Conservation (phyloP, 2,888 invertebrate species). For the Orthosia gracilis region DNA sequence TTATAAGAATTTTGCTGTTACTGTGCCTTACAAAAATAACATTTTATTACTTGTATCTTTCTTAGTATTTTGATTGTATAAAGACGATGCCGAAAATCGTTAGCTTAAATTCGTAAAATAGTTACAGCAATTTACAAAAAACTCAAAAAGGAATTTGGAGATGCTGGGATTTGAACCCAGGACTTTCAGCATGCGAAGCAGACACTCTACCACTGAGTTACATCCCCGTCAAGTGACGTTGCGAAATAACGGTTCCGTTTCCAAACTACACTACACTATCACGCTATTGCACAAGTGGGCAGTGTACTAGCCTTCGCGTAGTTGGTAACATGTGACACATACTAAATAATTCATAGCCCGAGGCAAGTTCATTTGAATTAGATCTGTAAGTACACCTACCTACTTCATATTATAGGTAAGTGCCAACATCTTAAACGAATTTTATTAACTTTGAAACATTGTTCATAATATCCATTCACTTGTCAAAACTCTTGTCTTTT, state of each 20-base stretch:
- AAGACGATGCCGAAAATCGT: neutral
- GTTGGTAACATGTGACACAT: neutral
- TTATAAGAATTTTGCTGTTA: no score
- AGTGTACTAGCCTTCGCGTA: neutral
- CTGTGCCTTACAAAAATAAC: no score
- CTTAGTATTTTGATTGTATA: no score
- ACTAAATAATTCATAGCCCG: neutral
- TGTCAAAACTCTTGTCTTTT: no score
- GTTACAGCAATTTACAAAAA: neutral
- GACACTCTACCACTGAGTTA: constrained; percentile 92
- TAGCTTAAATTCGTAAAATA: neutral
- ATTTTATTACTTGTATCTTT: no score
- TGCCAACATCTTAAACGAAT: no score
- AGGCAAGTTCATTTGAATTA: neutral
- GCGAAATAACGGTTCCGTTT: constrained; percentile 25
- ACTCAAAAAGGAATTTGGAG: constrained; percentile 80
- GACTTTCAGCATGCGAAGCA: constrained; percentile 93
- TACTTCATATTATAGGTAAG: no score
- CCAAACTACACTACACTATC: neutral
- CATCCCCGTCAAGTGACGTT: constrained; percentile 75
- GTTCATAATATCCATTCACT: neutral
- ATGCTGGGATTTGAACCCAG: constrained; percentile 93
- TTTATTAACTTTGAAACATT: neutral
- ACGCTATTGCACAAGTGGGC: neutral
- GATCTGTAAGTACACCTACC: neutral